Base-by-base conservation (phyloP, 2,888 invertebrate species). In the Apocheima hispidaria region DNA sequence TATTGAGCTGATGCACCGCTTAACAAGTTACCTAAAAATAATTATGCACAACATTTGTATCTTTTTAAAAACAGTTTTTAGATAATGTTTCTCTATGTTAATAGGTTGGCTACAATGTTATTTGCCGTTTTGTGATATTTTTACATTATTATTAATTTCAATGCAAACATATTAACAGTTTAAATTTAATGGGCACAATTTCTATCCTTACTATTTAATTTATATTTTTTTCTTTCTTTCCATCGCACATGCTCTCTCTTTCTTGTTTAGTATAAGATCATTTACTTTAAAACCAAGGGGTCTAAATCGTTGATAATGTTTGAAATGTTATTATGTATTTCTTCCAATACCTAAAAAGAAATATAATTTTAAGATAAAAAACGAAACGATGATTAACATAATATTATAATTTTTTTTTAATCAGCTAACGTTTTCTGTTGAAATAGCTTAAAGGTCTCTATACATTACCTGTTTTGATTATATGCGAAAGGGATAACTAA, bases 111-210 rank as follows among this genome's bases (percentile, higher is more conserved):
- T 14, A 35, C 14, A 28, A 49, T 16, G n/a, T 18, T 50, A 41
- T 55, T 51, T 46, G 60, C 60, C 60, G 21, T 36, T 44, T 38
- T 60, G 60, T 55, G 60, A 60, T 60, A 60, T 51, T 41, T 51
- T 36, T 36, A 23, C 16, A 28, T 28, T 40, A 26, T 36, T n/a
- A n/a, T 14, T 23, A 9, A 21, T 41, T 0, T 18, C 30, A 46
- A 30, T 30, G 20, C 30, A 44, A 12, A 33, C 30, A n/a, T 18
- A 46, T 2, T 28, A 28, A 28, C 16, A 44, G 28, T 44, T 28
- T 0, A 16, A 16, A 38, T 38, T 26, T 14, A 14, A 26, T 7
- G 43, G 9, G 28, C 44, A 44, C 28, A 44, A 44, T 23, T 10
- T 28, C 14, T 28, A 28, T 38, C 9, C n/a, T 44, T 9, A 28